phyloP scores from a whole-genome alignment of 2,797 vertebrate species.

The Alosa sapidissima region DNA sequence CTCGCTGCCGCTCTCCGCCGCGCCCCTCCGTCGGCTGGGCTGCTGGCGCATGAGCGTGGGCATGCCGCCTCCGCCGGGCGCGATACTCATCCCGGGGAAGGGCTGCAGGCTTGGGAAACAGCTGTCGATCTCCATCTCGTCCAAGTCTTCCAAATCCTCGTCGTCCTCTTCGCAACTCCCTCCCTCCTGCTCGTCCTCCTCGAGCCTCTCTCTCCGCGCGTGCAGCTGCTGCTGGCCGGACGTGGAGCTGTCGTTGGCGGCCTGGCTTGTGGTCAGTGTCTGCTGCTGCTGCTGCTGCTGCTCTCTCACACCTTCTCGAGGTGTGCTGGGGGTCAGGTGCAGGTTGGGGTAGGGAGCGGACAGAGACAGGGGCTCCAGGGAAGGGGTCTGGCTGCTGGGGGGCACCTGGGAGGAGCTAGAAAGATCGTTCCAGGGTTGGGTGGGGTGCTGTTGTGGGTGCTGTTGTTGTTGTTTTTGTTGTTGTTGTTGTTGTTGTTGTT shows the following conservation, averaged over 20 bases:
- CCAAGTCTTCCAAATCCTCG: slow-evolving; percentile 88
- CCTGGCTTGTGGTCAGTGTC: slow-evolving; percentile 65
- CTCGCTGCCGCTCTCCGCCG: slow-evolving; percentile 88
- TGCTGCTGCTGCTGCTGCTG: slow-evolving; percentile 66
- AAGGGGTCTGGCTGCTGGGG: slow-evolving; percentile 75
- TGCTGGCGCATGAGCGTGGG: slow-evolving; percentile 77
- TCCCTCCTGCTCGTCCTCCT: slow-evolving; percentile 80
- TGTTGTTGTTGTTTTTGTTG: slow-evolving; percentile 88
- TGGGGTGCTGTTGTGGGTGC: slow-evolving; percentile 87
- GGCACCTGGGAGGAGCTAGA: slow-evolving; percentile 78
- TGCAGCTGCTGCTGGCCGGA: slow-evolving; percentile 67
- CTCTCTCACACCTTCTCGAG: slow-evolving; percentile 75
- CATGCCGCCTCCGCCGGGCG: slow-evolving; percentile 77
- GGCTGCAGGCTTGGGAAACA: slow-evolving; percentile 87
- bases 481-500: slow-evolving; percentile 87
- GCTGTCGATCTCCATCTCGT: slow-evolving; percentile 95
- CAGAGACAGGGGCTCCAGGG: slow-evolving; percentile 77
- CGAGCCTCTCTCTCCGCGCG: slow-evolving; percentile 76
- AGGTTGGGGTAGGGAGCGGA: slow-evolving; percentile 72
- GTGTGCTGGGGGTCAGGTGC: slow-evolving; percentile 65
- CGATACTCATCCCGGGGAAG: slow-evolving; percentile 76
- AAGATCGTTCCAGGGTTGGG: slow-evolving; percentile 85
- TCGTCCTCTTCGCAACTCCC: slow-evolving; percentile 80
- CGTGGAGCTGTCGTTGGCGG: slow-evolving; percentile 65
- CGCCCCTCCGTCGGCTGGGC: slow-evolving; percentile 69